phyloP scores from a whole-genome alignment of 2,797 vertebrate genomes.

The Trichosurus vulpecula region DNA sequence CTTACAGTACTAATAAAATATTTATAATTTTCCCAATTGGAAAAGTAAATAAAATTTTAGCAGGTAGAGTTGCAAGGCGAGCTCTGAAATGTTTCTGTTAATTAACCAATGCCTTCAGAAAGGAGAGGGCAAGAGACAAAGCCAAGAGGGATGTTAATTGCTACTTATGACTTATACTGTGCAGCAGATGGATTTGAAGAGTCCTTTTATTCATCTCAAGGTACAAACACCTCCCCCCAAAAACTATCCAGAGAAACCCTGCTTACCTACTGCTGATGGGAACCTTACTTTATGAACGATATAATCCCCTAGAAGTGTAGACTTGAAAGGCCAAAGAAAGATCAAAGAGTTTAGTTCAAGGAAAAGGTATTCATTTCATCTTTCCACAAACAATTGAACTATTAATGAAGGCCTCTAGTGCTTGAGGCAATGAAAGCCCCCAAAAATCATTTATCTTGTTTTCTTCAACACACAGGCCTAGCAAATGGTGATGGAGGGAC shows the following conservation, averaged over 20 bases:
- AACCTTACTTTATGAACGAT: background rate
- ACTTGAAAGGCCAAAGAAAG: conserved; percentile 47
- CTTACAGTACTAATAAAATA: conserved; percentile 71
- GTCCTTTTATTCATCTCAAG: background rate
- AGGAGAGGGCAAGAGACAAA: conserved; percentile 28
- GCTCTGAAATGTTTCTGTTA: background rate
- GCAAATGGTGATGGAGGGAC: background rate
- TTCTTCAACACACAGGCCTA: background rate
- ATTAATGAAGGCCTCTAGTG: conserved; percentile 10
- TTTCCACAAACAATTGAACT: conserved; percentile 40
- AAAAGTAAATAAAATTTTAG: conserved; percentile 55
- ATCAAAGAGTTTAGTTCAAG: conserved; percentile 15
- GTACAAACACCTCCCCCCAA: background rate
- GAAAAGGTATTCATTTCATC: conserved; percentile 27
- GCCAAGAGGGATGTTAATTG: conserved; percentile 1
- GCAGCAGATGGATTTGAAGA: background rate
- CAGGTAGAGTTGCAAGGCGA: background rate
- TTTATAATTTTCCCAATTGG: conserved; percentile 68
- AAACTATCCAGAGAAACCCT: background rate
- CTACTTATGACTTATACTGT: conserved; percentile 21
- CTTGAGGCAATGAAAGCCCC: conserved; percentile 5
- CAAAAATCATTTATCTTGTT: conserved; percentile 33
- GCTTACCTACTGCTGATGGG: conserved; percentile 1
- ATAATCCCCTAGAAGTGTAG: conserved; percentile 19
- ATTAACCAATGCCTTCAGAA: conserved; percentile 27